These are phyloP conservation scores for Teinopalpus imperialis DNA, from an alignment of 2,888 invertebrate genomes.

Conservation along the genomic window DNA sequence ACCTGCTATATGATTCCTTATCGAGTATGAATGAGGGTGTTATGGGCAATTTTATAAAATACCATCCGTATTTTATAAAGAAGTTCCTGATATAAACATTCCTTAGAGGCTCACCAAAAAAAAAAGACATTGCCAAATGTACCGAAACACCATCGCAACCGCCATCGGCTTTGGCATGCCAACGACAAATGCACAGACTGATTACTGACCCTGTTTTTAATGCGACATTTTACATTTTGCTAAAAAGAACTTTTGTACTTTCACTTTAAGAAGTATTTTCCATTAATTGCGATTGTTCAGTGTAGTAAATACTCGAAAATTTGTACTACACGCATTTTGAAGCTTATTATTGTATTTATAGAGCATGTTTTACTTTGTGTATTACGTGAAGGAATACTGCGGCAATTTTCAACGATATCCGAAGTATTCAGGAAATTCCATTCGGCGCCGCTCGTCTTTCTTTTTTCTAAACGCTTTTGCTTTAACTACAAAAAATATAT, in stretches of 20 bases:
- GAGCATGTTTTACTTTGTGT: slow-evolving; percentile 32
- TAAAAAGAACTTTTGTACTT: not conserved
- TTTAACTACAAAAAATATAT: no score
- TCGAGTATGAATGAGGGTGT: no score
- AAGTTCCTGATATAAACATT: slow-evolving; percentile 16
- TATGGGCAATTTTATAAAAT: no score
- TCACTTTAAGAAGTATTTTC: not conserved
- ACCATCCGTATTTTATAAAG: no score
- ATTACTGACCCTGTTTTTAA: slow-evolving; percentile 28
- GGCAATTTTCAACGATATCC: slow-evolving; percentile 31
- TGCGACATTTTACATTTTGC: not conserved
- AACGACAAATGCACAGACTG: slow-evolving; percentile 49
- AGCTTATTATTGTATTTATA: not conserved
- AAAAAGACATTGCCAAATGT: slow-evolving; percentile 22
- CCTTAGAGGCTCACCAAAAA: slow-evolving; percentile 8
- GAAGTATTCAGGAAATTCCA: slow-evolving; percentile 42
- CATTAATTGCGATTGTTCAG: slow-evolving; percentile 1
- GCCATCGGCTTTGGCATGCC: slow-evolving; percentile 31
- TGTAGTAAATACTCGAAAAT: not conserved
- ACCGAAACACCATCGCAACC: slow-evolving; percentile 36
- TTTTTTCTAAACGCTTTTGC: slow-evolving; percentile 16
- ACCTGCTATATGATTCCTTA: no score
- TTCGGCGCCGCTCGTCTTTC: slow-evolving; percentile 38
- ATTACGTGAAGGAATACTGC: slow-evolving; percentile 32
- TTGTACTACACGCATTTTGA: not conserved